These are phyloP conservation scores for Thrips palmi DNA, from an alignment of 1,140 invertebrate species.

Conservation along the genomic window DNA sequence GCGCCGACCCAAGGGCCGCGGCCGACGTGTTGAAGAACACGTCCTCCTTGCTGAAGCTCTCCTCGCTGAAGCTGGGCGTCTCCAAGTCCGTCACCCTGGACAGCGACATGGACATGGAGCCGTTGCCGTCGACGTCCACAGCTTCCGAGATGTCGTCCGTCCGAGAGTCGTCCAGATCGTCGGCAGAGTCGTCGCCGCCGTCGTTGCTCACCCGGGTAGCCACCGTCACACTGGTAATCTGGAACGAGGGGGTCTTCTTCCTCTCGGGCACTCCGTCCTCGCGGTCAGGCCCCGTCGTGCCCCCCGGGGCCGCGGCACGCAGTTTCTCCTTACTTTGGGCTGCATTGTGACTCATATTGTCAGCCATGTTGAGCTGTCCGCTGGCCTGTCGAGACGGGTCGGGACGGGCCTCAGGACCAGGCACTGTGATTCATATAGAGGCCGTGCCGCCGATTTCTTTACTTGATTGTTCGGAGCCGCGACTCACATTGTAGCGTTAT, in stretches of 20 bases:
- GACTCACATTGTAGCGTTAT: too few relatives aligned
- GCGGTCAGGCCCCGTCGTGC: slow-evolving; percentile 11
- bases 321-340: slow-evolving; percentile 15
- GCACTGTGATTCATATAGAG: too few relatives aligned
- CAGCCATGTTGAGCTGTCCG: slow-evolving; percentile 16
- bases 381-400: too few relatives aligned
- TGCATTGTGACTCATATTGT: slow-evolving; percentile 14
- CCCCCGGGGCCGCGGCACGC: slow-evolving; percentile 11
- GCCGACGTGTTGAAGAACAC: slow-evolving; percentile 60
- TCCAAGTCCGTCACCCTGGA: slow-evolving; percentile 65
- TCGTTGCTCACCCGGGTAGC: slow-evolving; percentile 62
- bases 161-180: slow-evolving; percentile 85
- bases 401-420: too few relatives aligned
- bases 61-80: slow-evolving; percentile 67
- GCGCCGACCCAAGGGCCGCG: slow-evolving; percentile 50
- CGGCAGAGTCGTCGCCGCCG: slow-evolving; percentile 76
- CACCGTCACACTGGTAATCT: slow-evolving; percentile 77
- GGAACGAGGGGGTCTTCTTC: slow-evolving; percentile 78
- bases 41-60: slow-evolving; percentile 59
- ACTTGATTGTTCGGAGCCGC: too few relatives aligned
- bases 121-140: slow-evolving; percentile 44
- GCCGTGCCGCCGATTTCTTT: too few relatives aligned
- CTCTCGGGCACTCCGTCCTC: too few relatives aligned
- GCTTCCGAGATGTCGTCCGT: slow-evolving; percentile 54
- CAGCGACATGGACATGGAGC: too few relatives aligned